phyloP scores from a whole-genome alignment of 1,140 invertebrate species.

The Trichonephila inaurata region DNA sequence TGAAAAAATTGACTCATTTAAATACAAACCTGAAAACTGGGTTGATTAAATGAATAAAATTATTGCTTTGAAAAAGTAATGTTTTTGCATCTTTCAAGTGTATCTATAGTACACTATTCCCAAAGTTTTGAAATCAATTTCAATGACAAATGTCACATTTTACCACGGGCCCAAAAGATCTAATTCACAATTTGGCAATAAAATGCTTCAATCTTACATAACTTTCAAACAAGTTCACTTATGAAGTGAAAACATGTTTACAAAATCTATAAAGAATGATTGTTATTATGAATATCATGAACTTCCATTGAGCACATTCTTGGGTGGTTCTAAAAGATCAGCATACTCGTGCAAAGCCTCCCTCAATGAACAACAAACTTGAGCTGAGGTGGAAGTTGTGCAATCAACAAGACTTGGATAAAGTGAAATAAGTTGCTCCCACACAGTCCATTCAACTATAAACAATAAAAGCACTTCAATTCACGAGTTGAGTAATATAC shows the following conservation, averaged over 20 bases:
- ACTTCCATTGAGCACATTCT: conserved; percentile 71
- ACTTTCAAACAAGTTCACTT: conserved; percentile 46
- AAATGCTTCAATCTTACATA: conserved; percentile 22
- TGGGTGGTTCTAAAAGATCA: conserved; percentile 88
- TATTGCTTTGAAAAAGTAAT: background rate
- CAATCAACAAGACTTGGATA: conserved; percentile 96
- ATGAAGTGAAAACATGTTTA: conserved; percentile 55
- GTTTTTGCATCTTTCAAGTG: background rate
- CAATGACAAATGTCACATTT: conserved; percentile 18
- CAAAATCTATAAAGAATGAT: conserved; percentile 22
- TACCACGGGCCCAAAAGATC: background rate
- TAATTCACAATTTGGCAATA: conserved; percentile 43
- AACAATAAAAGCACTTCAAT: conserved; percentile 45
- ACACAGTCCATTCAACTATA: conserved; percentile 91
- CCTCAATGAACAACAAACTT: conserved; percentile 90
- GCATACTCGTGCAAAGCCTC: conserved; percentile 94
- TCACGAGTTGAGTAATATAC: too few species aligned
- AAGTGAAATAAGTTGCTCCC: conserved; percentile 94
- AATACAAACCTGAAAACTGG: conserved; percentile 2
- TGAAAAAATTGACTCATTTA: conserved; percentile 18
- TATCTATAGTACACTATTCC: background rate
- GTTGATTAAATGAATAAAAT: conserved; percentile 23
- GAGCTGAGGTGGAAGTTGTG: conserved; percentile 88
- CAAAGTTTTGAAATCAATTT: background rate
- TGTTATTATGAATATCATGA: conserved; percentile 61